These are phyloP conservation scores for Ectemnius continuus DNA, from an alignment of 2,888 invertebrate genomes.

Conservation along the genomic window DNA sequence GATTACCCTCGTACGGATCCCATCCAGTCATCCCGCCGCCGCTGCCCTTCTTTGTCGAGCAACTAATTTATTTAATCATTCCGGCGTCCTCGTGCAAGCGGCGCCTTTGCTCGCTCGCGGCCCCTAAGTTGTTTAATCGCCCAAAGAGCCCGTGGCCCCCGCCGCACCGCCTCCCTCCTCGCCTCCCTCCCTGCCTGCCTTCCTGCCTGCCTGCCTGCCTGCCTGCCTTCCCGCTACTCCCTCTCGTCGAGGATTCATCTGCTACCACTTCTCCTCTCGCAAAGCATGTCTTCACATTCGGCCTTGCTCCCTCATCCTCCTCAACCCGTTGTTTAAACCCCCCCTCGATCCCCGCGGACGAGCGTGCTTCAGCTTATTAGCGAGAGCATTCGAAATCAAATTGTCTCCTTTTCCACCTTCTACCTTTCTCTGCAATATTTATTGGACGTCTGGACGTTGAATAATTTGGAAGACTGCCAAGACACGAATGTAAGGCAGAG, in stretches of 20 bases:
- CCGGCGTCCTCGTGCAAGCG: slow-evolving; percentile 67
- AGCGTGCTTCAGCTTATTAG: background rate
- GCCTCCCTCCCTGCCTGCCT: background rate
- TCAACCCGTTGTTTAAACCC: slow-evolving; percentile 40
- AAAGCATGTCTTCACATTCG: no score
- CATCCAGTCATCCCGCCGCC: slow-evolving; percentile 72
- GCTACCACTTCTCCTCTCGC: background rate
- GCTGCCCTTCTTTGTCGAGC: slow-evolving; percentile 74
- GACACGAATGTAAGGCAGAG: no score
- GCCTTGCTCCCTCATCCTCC: background rate
- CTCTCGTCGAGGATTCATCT: background rate
- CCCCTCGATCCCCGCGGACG: slow-evolving; percentile 10
- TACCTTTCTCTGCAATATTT: slow-evolving; percentile 23
- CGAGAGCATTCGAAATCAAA: no score
- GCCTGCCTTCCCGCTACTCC: background rate
- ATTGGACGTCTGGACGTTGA: slow-evolving; percentile 16
- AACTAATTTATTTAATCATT: slow-evolving; percentile 77
- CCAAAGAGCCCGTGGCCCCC: slow-evolving; percentile 62
- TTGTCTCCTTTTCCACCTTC: no score
- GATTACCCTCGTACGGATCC: slow-evolving; percentile 75
- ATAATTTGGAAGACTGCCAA: slow-evolving; percentile 23
- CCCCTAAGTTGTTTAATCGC: slow-evolving; percentile 66
- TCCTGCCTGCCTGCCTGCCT: background rate
- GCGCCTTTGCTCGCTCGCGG: slow-evolving; percentile 65
- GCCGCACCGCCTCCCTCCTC: slow-evolving; percentile 33